Conservation (phyloP, 2,888 invertebrate genomes). For the Colostygia pectinataria region DNA sequence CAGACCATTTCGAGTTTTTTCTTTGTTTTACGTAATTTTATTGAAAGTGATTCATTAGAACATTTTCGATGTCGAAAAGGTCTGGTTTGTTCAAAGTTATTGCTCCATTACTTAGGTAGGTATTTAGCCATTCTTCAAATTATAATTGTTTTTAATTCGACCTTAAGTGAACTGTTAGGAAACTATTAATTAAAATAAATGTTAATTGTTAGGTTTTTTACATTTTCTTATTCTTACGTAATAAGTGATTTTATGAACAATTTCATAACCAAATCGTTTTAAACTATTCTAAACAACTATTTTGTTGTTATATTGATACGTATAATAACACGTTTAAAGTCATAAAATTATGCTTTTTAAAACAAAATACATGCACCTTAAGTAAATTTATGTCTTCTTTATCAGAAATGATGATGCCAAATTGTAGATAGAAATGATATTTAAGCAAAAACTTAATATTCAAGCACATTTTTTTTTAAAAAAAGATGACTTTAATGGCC, state of each 20-base stretch:
- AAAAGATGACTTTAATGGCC: too few species aligned
- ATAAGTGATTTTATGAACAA: slow-evolving; percentile 15
- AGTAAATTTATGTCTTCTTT: too few species aligned
- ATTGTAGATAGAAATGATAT: too few species aligned
- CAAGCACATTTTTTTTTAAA: too few species aligned
- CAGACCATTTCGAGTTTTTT: slow-evolving; percentile 62
- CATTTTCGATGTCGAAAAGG: slow-evolving; percentile 57
- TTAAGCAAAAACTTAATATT: too few species aligned
- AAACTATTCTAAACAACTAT: too few species aligned
- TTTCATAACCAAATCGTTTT: background rate
- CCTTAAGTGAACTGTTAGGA: slow-evolving; percentile 56
- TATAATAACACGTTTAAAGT: too few species aligned
- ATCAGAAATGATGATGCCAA: too few species aligned
- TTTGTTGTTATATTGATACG: too few species aligned
- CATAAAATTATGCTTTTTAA: too few species aligned
- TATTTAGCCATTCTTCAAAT: slow-evolving; percentile 79
- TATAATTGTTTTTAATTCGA: slow-evolving; percentile 69
- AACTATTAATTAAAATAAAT: slow-evolving; percentile 36
- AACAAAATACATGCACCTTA: too few species aligned
- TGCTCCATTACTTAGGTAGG: slow-evolving; percentile 81
- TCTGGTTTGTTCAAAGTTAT: slow-evolving; percentile 70
- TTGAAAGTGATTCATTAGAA: slow-evolving; percentile 42
- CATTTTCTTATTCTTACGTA: slow-evolving; percentile 6
- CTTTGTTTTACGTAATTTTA: slow-evolving; percentile 39
- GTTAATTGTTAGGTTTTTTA: slow-evolving; percentile 54